phyloP scores from a whole-genome alignment of 2,888 invertebrate genomes.

The Erebia aethiops region DNA sequence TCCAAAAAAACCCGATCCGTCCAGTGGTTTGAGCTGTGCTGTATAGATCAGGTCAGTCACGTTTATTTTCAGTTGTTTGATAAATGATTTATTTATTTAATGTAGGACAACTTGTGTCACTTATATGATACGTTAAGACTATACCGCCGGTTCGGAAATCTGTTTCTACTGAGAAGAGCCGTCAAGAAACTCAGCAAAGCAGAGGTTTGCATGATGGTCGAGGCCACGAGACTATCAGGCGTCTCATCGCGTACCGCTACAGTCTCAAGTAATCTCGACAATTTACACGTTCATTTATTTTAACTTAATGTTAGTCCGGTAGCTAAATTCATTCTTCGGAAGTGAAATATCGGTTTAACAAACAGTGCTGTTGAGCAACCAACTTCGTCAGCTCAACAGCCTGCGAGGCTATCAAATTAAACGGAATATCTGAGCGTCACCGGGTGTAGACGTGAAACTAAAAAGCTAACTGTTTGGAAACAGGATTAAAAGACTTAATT shows the following conservation, averaged over 20 bases:
- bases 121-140: too few relatives aligned
- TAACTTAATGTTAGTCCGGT: neutral
- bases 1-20: too few relatives aligned
- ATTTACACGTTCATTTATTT: neutral
- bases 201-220: too few relatives aligned
- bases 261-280: neutral
- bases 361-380: constrained; percentile 18
- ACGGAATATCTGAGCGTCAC: constrained; percentile 28
- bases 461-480: constrained; percentile 31
- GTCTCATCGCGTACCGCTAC: neutral
- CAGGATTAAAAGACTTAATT: constrained; percentile 23
- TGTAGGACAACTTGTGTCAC: too few relatives aligned
- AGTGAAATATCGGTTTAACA: constrained; percentile 1
- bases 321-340: neutral
- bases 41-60: too few relatives aligned
- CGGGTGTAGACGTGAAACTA: constrained; percentile 15
- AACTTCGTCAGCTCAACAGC: constrained; percentile 30
- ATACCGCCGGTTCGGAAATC: too few relatives aligned
- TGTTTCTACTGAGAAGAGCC: too few relatives aligned
- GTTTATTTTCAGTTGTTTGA: too few relatives aligned
- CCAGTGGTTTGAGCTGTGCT: too few relatives aligned
- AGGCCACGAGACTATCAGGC: too few relatives aligned
- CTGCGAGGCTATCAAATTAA: constrained; percentile 30
- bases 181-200: too few relatives aligned
- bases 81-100: too few relatives aligned